Base-by-base conservation (phyloP, 2,888 invertebrate genomes). In the Aquatica leii region DNA sequence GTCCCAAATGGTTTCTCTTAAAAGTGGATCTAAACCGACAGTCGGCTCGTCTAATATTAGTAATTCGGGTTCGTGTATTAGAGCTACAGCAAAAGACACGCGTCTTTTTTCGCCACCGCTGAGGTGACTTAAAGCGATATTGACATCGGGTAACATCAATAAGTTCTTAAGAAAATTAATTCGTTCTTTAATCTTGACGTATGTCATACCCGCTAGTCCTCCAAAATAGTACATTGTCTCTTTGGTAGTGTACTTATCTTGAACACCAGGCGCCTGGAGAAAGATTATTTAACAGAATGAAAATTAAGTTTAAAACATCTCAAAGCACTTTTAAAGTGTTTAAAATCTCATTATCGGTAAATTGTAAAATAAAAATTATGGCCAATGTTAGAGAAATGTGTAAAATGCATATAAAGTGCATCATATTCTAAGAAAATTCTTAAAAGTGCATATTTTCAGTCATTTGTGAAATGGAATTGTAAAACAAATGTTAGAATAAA, bases 201-300 rank as follows among this genome's bases (percentile, higher is more conserved):
- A 12, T 40, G 40, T 14, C 40, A 40, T 40, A 5, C 40, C 40
- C 2, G 14, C 40, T 4, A 40, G 4, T 14, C 4, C n/a, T 40
- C 40, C 40, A 40, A 40, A 40, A 40, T 40, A 40, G n/a, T 40
- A 4, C 40, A 40, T 40, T n/a, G 40, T 40, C 9, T 40, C 40
- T n/a, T 12, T 40, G n/a, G 14, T 40, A 40, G 40, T 12, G 40
- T 12, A 40, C 9, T 40, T 9, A 14, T 14, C 40, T n/a, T 40
- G 14, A n/a, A 40, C 12, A 5, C 12, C 40, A 24, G 2, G 24
- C 6, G 24, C 2, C 24, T 24, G 24, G n/a, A n/a, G 18, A 3
- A 1, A 20, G 18, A 24, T n/a, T n/a, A n/a, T n/a, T n/a, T n/a
- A 48, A 48, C 1, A n/a, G n/a, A n/a, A n/a, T n/a, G n/a, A n/a